Evolutionary conservation across 1,140 invertebrate species (phyloP), one percentile per base, ranked within the genome.

Genomic region (Asbolus verrucosus): DNA sequence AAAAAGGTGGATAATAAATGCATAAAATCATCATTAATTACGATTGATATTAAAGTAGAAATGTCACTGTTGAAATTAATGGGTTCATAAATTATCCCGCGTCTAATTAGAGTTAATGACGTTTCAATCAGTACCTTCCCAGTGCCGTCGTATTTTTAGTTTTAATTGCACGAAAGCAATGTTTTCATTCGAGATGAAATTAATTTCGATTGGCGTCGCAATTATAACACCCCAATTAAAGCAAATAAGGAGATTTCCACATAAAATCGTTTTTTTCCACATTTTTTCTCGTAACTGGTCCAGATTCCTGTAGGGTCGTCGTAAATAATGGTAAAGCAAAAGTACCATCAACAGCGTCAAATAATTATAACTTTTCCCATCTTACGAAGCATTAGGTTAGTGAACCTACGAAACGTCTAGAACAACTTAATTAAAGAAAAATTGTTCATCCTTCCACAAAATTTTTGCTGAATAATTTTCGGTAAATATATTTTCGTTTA

Each of bases 41-140:
- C 36, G 30, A 33, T 39, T 36, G 65, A 59, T 54, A 54, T 54
- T 67, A 54, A 50, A 67, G 50, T 67, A 67, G 65, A 54, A 54
- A 67, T 67, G 43, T 67, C 43, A 50, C 50, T 59, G 16, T 67
- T 67, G 24, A 54, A 67, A 67, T 67, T 67, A 67, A 67, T 67
- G 41, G 38, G 43, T 67, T 54, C 41, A 59, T 54, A 59, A 67
- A 67, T 67, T 54, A 54, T 54, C 65, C 27, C 14, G 38, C 63
- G 50, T 67, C 65, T 67, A 67, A 67, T 67, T 67, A 67, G 65
- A 36, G 15, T 59, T 67, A 67, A 67, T 67, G 65, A 67, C 65
- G 65, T 67, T 67, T 67, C 65, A 67, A 67, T 67, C 65, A 67
- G 62, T 41, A 27, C 27, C 19, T 65, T 31, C 16, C 39, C 61